Evolutionary conservation across 37 sponge, comb jelly and placozoan genomes (phyloP), one percentile per base, ranked within the genome.

Genomic region (Aphrocallistes beatrix): DNA sequence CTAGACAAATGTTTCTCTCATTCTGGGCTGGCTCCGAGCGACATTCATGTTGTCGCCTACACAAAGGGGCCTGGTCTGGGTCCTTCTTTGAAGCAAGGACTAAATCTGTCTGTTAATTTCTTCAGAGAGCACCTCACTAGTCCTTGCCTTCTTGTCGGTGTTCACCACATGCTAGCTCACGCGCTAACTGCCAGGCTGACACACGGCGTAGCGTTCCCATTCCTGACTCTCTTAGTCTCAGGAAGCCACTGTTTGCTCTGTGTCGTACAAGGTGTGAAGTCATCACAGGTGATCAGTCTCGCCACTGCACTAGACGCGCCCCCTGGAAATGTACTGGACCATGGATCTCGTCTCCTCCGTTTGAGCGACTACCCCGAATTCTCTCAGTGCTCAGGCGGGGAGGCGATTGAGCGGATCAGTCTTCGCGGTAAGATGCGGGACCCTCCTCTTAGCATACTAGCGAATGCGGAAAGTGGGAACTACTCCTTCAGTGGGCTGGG

Each of bases 111-210:
- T 48, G 83, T 36, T 21, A 38, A 38, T 1, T 82, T 81, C 36
- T 37, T 0, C 81, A 50, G 17, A 37, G 9, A n/a, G 34, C 21
- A 38, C 39, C 23, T 85, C 0, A 23, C 37, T 32, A 37, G 60
- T 38, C 36, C 42, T 34, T 38, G 30, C 37, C 93, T 91, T 19
- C 47, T 95, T 0, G 82, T 95, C 16, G 82, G 90, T 13, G 86
- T 95, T 28, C 93, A 95, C 75, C 95, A 95, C 82, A 91, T 95
- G 90, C 91, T 88, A 37, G 95, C 95, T 34, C 95, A 95, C 60
- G 95, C 95, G 0, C 88, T 95, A 0, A 91, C 87, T 17, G 84
- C 89, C 19, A 69, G 94, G 51, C 36, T 91, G 47, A 38, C 84
- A 0, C 28, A 83, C 6, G 49, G 89, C 34, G 81, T 94, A 38